Percentiles rank a stretch among this genome's conserved stretches.
phyloP scores from a whole-genome alignment of 2,797 vertebrate species.

The Karalla daura region DNA sequence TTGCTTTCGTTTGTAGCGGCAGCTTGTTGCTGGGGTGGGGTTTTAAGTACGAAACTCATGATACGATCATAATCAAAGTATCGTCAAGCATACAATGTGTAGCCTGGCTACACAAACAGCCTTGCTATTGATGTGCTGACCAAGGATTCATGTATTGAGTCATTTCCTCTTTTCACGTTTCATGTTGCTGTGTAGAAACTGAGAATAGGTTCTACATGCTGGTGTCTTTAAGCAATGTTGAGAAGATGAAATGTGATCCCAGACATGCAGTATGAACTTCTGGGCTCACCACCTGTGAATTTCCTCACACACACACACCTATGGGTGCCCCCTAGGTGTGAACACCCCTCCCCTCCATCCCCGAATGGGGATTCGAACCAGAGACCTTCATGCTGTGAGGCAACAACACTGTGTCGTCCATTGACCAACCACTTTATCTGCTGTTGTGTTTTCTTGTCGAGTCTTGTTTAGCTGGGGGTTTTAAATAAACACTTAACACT shows the following conservation, averaged over 20 bases:
- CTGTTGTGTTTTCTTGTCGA: no score
- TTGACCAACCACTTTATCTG: no score
- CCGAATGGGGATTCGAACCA: no score
- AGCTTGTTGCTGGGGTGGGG: background rate
- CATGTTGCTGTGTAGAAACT: background rate
- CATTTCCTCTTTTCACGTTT: background rate
- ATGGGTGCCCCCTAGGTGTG: no score
- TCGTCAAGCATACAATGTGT: background rate
- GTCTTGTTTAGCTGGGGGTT: no score
- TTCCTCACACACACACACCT: no score
- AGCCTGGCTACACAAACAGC: background rate
- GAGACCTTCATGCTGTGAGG: no score
- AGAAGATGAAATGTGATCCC: constrained; percentile 35
- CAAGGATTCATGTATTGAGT: background rate
- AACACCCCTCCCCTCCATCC: no score
- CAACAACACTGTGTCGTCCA: no score
- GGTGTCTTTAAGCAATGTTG: no score
- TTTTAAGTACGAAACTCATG: background rate
- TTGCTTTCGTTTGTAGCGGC: background rate
- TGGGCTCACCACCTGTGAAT: no score
- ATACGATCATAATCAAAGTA: background rate
- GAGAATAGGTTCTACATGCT: constrained; percentile 16
- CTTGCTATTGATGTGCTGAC: background rate
- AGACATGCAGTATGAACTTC: constrained; percentile 15
- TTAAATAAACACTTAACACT: no score